Conservation (phyloP, 2,888 invertebrate species). For the Drosophila longiperda region DNA sequence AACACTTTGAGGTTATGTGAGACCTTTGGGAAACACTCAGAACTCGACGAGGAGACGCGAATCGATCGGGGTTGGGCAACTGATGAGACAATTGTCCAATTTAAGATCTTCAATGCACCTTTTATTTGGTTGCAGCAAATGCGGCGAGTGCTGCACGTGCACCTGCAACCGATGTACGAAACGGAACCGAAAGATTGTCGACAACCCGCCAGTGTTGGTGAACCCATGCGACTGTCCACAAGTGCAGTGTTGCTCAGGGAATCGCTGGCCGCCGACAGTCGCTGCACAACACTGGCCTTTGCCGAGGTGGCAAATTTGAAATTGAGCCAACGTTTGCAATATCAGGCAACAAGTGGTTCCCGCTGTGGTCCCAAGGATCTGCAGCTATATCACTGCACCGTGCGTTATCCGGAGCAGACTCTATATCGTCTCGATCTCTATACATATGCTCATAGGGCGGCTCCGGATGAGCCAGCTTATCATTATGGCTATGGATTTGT, state of each 20-base stretch:
- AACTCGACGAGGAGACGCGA: slow-evolving; percentile 86
- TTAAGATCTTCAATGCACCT: slow-evolving; percentile 92
- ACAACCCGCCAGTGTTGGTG: accelerated
- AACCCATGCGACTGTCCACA: background rate
- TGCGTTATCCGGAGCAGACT: slow-evolving; percentile 89
- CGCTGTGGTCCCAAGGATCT: slow-evolving; percentile 90
- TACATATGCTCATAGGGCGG: slow-evolving; percentile 88
- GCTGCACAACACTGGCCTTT: slow-evolving; percentile 79
- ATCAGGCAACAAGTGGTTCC: slow-evolving; percentile 92
- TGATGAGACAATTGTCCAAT: slow-evolving; percentile 91
- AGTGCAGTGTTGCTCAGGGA: background rate
- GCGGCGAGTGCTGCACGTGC: slow-evolving; percentile 88
- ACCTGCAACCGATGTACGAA: slow-evolving; percentile 89
- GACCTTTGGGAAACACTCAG: slow-evolving; percentile 88
- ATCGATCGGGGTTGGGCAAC: slow-evolving; percentile 94
- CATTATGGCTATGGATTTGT: slow-evolving; percentile 95
- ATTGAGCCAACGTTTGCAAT: slow-evolving; percentile 84
- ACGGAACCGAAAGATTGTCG: slow-evolving; percentile 60
- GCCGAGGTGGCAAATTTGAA: slow-evolving; percentile 88
- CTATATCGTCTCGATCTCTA: slow-evolving; percentile 94
- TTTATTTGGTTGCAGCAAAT: slow-evolving; percentile 89
- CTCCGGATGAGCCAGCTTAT: slow-evolving; percentile 89
- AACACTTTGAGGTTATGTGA: slow-evolving; percentile 85
- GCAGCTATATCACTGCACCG: slow-evolving; percentile 90
- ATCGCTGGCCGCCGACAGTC: background rate